Evolutionary conservation across 2,888 invertebrate genomes (phyloP).

Genomic region (Byasa hedistus): DNA sequence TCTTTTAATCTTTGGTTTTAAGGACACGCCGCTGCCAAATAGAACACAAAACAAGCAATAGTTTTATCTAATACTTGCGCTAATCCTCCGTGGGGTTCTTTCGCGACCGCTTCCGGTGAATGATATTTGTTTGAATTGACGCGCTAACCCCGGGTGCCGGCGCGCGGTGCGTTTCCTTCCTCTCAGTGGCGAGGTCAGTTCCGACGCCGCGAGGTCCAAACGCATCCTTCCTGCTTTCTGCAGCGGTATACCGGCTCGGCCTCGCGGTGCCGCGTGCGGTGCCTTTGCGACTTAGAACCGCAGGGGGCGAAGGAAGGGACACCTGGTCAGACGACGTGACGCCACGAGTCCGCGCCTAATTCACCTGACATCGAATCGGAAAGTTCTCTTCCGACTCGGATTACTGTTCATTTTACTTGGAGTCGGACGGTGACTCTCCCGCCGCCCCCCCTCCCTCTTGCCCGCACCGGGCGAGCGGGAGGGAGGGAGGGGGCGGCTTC

Average conservation of each 20-base stretch:
- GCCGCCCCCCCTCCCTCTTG: background rate
- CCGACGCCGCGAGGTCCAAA: background rate
- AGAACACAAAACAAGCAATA: conserved; percentile 1
- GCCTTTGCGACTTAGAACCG: background rate
- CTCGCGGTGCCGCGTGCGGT: background rate
- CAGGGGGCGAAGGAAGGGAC: conserved; percentile 1
- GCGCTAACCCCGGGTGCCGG: conserved; percentile 33
- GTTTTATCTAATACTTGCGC: conserved; percentile 9
- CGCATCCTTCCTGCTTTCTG: too few species aligned
- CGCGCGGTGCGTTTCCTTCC: conserved; percentile 33
- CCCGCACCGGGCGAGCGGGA: too few species aligned
- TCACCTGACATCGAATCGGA: too few species aligned
- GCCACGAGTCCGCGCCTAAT: too few species aligned
- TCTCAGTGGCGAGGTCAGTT: background rate
- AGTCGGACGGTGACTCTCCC: conserved; percentile 12
- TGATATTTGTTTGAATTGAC: conserved; percentile 32
- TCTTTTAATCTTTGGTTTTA: conserved; percentile 7
- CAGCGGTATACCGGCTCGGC: background rate
- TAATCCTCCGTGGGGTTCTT: conserved; percentile 8
- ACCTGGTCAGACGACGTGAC: too few species aligned
- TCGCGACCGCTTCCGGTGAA: conserved; percentile 41
- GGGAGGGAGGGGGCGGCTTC: too few species aligned
- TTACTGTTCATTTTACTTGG: background rate
- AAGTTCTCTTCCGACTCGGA: too few species aligned
- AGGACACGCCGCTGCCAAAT: conserved; percentile 8